Percentiles rank a stretch among this genome's conserved stretches.
Evolutionary conservation across 2,888 invertebrate genomes (phyloP).

Genomic region (Steromphala cineraria): DNA sequence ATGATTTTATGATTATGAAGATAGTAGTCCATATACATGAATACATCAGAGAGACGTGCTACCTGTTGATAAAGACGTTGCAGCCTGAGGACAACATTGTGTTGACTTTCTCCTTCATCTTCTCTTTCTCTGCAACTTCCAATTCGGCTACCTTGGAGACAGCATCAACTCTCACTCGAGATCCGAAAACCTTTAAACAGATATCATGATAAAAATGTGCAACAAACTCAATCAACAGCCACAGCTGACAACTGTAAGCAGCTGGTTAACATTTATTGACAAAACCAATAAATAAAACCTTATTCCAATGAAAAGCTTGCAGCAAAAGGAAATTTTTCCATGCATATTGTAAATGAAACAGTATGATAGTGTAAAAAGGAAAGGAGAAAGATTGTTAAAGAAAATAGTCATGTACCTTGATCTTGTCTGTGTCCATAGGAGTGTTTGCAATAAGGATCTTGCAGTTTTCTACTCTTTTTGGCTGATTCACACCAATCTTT

Average conservation of each 20-base stretch:
- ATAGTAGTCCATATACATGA: too few relatives aligned
- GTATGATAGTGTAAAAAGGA: too few relatives aligned
- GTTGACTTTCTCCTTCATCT: conserved; percentile 99
- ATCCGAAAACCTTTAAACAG: conserved; percentile 86
- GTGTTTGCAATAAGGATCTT: conserved; percentile 98
- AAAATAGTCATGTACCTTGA: conserved; percentile 81
- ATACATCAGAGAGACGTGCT: neutral
- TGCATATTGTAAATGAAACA: too few relatives aligned
- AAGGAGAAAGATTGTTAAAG: too few relatives aligned
- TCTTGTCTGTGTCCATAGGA: conserved; percentile 99
- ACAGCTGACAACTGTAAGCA: too few relatives aligned
- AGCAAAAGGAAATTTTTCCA: too few relatives aligned
- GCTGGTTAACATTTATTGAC: too few relatives aligned
- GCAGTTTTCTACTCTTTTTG: conserved; percentile 95
- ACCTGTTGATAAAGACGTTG: conserved; percentile 98
- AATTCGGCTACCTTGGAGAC: conserved; percentile 92
- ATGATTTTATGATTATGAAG: too few relatives aligned
- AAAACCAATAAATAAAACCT: too few relatives aligned
- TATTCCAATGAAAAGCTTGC: too few relatives aligned
- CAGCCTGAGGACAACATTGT: conserved; percentile 95
- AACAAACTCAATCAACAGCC: too few relatives aligned
- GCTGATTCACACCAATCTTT: conserved; percentile 97
- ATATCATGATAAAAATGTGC: neutral
- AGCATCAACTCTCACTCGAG: conserved; percentile 83
- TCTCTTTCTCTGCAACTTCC: conserved; percentile 98